These are phyloP conservation scores for Charaxes varanes DNA, from an alignment of 1,140 invertebrate species.

Conservation along the genomic window DNA sequence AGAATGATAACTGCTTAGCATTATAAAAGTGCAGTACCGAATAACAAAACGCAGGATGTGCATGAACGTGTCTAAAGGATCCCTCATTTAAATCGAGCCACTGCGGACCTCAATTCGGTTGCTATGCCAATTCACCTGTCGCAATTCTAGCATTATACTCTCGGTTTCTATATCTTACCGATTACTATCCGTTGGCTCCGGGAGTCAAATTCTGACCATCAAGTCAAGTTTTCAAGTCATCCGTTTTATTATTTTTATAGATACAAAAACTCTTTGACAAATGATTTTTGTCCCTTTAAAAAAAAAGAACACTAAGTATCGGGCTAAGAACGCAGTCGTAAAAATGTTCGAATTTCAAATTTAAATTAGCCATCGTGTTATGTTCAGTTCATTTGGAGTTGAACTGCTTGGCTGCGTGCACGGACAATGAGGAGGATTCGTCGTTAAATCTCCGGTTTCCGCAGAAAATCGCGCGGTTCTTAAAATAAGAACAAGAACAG, in stretches of 20 bases:
- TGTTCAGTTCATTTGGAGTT: conserved; percentile 35
- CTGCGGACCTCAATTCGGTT: conserved; percentile 37
- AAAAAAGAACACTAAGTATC: too few relatives aligned
- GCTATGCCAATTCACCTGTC: conserved; percentile 55
- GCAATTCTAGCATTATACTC: too few relatives aligned
- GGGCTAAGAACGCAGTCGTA: too few relatives aligned
- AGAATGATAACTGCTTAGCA: conserved; percentile 66
- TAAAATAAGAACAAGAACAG: conserved; percentile 52
- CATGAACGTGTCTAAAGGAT: conserved; percentile 38
- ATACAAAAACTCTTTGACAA: too few relatives aligned
- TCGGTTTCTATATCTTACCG: too few relatives aligned
- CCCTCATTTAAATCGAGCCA: conserved; percentile 32
- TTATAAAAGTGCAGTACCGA: conserved; percentile 52
- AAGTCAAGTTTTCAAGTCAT: too few relatives aligned
- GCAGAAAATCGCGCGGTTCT: conserved; percentile 53
- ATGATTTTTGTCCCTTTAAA: too few relatives aligned
- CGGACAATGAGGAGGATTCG: conserved; percentile 59
- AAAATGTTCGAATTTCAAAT: conserved; percentile 60
- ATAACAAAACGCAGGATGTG: conserved; percentile 51
- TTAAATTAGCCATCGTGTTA: conserved; percentile 59
- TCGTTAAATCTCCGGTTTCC: conserved; percentile 64
- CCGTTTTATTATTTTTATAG: conserved; percentile 7
- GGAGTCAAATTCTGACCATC: too few relatives aligned
- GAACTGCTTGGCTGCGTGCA: conserved; percentile 42
- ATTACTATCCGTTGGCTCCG: too few relatives aligned